Evolutionary conservation across 2,797 vertebrate genomes (phyloP).

Genomic region (Pempheris klunzingeri): DNA sequence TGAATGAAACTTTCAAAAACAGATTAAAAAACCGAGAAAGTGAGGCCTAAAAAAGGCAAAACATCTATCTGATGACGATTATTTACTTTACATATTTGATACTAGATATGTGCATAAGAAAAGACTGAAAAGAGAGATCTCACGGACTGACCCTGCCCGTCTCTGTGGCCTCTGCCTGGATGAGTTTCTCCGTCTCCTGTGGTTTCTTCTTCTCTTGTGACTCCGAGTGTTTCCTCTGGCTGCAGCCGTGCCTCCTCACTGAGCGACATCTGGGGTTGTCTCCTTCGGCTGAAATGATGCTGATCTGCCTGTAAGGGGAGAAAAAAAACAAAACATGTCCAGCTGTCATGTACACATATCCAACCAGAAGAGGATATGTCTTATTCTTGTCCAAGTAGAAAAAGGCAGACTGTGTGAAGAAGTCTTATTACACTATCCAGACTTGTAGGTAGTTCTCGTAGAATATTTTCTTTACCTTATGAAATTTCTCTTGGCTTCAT

Average conservation of each 20-base stretch:
- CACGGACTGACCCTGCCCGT: conserved; percentile 86
- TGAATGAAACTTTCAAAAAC: background rate
- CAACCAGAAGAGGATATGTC: background rate
- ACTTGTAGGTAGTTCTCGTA: background rate
- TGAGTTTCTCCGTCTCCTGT: conserved; percentile 82
- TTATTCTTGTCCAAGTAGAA: background rate
- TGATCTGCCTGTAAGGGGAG: conserved; percentile 88
- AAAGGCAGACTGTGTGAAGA: background rate
- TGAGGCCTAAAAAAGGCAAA: background rate
- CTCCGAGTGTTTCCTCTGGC: conserved; percentile 85
- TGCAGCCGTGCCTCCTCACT: conserved; percentile 81
- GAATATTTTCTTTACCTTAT: conserved; percentile 86
- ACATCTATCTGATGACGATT: background rate
- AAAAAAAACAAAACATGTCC: background rate
- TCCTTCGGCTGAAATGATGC: conserved; percentile 90
- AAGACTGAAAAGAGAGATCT: background rate
- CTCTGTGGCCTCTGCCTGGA: conserved; percentile 90
- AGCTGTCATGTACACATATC: background rate
- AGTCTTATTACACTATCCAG: background rate
- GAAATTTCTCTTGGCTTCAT: conserved; percentile 91
- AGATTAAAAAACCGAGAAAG: background rate
- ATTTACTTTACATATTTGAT: no score
- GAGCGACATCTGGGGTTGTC: conserved; percentile 86
- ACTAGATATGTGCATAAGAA: background rate
- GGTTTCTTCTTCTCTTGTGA: conserved; percentile 79